These are phyloP conservation scores for Hyalella azteca DNA, from an alignment of 2,888 invertebrate species.

Conservation along the genomic window DNA sequence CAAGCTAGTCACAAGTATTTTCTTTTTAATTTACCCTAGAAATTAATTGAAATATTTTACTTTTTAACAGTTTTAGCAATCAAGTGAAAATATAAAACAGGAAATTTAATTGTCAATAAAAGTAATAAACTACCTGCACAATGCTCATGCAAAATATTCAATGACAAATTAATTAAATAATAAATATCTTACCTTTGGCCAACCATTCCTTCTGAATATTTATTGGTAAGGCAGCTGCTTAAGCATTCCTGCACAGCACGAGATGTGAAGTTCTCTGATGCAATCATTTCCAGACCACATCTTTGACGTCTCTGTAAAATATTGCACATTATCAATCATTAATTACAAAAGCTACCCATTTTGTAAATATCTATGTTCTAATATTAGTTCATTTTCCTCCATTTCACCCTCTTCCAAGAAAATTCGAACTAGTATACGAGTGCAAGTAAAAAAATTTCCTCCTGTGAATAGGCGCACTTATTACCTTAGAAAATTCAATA, in stretches of 20 bases:
- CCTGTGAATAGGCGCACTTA: too few relatives aligned
- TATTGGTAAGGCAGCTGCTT: slow-evolving; percentile 68
- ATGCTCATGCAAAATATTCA: not conserved
- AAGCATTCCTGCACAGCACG: slow-evolving; percentile 63
- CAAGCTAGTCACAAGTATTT: too few relatives aligned
- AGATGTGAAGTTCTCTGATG: slow-evolving; percentile 65
- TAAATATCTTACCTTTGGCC: slow-evolving; percentile 61
- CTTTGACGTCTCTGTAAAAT: slow-evolving; percentile 65
- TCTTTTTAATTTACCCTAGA: too few relatives aligned
- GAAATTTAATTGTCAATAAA: too few relatives aligned
- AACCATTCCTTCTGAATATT: slow-evolving; percentile 62
- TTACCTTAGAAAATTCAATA: too few relatives aligned
- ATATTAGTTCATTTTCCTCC: not conserved
- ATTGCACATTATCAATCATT: not conserved
- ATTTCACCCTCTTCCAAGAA: not conserved
- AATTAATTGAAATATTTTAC: too few relatives aligned
- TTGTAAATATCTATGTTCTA: too few relatives aligned
- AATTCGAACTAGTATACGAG: not conserved
- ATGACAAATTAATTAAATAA: not conserved
- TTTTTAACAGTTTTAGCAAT: too few relatives aligned
- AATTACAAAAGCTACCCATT: too few relatives aligned
- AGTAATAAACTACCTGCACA: not conserved
- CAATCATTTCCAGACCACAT: slow-evolving; percentile 68
- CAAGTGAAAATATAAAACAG: too few relatives aligned
- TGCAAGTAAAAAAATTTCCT: too few relatives aligned